Evolutionary conservation across 2,888 invertebrate genomes (phyloP).

Genomic region (Volucella bombylans): DNA sequence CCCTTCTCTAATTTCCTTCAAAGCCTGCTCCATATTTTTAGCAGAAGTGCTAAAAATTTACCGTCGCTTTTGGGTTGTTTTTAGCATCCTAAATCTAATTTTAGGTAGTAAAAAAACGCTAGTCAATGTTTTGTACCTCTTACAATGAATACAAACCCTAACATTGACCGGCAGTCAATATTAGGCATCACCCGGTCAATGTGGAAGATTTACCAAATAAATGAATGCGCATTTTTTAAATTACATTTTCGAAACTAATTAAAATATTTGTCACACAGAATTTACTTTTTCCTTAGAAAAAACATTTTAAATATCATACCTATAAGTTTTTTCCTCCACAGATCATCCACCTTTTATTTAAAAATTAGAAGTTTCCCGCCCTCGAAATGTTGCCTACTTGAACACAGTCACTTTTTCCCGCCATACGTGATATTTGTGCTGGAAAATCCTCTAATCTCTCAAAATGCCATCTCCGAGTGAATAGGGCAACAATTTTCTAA

Average conservation of each 20-base stretch:
- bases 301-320: conserved; percentile 25
- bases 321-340: conserved; percentile 3
- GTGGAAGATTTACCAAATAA: background rate
- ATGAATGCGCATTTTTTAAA: background rate
- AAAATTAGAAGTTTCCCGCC: conserved; percentile 11
- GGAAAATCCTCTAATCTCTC: background rate
- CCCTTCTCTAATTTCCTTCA: conserved; percentile 15
- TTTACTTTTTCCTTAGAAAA: background rate
- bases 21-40: conserved; percentile 12
- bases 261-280: background rate
- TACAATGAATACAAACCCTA: too few species aligned
- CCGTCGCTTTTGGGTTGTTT: conserved; percentile 13
- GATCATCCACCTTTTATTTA: background rate
- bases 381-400: background rate
- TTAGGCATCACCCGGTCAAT: too few species aligned
- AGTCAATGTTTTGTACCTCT: conserved; percentile 6
- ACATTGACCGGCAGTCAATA: conserved; percentile 15
- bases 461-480: background rate
- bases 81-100: conserved; percentile 5
- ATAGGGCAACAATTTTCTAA: conserved; percentile 9
- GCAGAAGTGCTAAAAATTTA: conserved; percentile 8
- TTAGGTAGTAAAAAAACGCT: background rate
- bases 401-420: too few species aligned
- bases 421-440: too few species aligned
- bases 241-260: background rate